phyloP scores from a whole-genome alignment of 2,888 invertebrate genomes.

The Dynastes maya region DNA sequence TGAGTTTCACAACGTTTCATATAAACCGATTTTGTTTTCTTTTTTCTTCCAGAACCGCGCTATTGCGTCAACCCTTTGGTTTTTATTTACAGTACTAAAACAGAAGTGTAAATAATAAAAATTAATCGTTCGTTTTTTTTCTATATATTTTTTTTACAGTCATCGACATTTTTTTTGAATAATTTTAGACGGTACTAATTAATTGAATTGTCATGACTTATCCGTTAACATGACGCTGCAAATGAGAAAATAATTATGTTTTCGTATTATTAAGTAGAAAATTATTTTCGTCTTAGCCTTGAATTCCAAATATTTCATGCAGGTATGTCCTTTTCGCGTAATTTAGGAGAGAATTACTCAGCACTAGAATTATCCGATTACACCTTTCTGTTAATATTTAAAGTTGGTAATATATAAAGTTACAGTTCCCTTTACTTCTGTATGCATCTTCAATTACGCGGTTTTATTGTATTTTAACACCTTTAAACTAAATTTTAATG shows the following conservation, averaged over 20 bases:
- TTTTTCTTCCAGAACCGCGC: neutral
- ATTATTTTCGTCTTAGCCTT: neutral
- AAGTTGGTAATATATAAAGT: neutral
- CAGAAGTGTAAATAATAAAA: neutral
- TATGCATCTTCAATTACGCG: neutral
- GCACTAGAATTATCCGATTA: conserved; percentile 3
- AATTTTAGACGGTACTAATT: neutral
- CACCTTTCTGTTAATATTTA: neutral
- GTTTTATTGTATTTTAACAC: neutral
- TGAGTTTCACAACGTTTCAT: neutral
- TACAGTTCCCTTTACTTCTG: neutral
- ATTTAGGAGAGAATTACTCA: neutral
- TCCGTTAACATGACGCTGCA: conserved; percentile 23
- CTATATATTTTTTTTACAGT: neutral
- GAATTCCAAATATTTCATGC: conserved; percentile 7
- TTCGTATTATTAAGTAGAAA: conserved; percentile 3
- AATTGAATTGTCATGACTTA: neutral
- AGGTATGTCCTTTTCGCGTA: neutral
- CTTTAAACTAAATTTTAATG: neutral
- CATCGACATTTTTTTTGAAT: neutral
- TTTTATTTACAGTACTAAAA: too few relatives aligned
- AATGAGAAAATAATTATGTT: conserved; percentile 30
- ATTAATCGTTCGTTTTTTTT: neutral
- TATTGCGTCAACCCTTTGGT: neutral
- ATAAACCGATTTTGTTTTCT: neutral